These are phyloP conservation scores for Danio kyathit DNA, from an alignment of 2,797 vertebrate species.

Conservation along the genomic window DNA sequence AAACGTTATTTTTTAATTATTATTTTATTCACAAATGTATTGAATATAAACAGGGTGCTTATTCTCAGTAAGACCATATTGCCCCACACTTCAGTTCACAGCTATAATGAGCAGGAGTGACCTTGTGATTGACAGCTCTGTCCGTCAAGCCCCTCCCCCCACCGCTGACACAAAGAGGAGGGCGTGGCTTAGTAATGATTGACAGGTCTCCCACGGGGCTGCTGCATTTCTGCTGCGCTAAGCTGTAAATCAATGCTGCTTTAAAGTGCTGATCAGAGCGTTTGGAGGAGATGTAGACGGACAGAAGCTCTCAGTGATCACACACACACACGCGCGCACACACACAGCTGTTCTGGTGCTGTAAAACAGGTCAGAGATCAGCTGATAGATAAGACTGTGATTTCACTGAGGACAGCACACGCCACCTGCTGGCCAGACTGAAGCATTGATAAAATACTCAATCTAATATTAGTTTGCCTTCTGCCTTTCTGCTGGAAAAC, in stretches of 20 bases:
- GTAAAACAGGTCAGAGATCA: background rate
- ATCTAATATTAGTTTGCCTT: too few species aligned
- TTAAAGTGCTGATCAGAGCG: slow-evolving; percentile 59
- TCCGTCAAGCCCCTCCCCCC: background rate
- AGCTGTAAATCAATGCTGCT: slow-evolving; percentile 59
- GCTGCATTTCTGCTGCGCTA: slow-evolving; percentile 52
- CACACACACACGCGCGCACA: slow-evolving; percentile 33
- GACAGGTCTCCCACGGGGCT: slow-evolving; percentile 51
- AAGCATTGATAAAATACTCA: too few species aligned
- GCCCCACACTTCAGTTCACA: background rate
- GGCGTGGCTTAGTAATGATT: slow-evolving; percentile 51
- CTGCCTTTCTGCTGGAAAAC: too few species aligned
- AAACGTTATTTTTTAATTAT: too few species aligned
- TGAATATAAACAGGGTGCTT: too few species aligned
- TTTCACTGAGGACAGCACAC: background rate
- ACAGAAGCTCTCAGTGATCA: slow-evolving; percentile 48
- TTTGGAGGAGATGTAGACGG: slow-evolving; percentile 36
- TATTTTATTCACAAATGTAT: background rate
- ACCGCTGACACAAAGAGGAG: slow-evolving; percentile 44
- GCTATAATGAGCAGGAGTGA: slow-evolving; percentile 20
- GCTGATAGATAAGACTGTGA: slow-evolving; percentile 7
- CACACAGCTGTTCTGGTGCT: slow-evolving; percentile 10
- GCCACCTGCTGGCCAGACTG: slow-evolving; percentile 51
- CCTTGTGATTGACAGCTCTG: background rate
- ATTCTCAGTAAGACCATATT: background rate